A percentile compares a stretch with the other conserved stretches of the same genome.
Conservation (phyloP, 2,888 invertebrate genomes). For the Apocheima hispidaria region DNA sequence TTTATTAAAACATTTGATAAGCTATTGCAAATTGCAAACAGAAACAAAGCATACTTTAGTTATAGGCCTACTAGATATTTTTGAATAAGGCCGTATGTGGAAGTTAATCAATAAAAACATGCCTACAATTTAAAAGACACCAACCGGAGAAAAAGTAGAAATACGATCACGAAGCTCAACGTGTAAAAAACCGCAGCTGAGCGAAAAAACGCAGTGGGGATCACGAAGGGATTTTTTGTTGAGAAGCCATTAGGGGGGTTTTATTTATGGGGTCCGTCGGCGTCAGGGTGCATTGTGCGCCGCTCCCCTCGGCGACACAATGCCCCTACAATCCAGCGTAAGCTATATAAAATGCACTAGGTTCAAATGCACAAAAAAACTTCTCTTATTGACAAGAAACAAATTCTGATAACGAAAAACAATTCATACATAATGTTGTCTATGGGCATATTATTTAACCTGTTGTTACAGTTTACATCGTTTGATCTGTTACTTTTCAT, state of each 20-base stretch:
- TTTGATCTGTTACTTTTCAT: no score
- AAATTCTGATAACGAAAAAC: no score
- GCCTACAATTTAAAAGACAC: background rate
- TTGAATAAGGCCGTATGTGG: background rate
- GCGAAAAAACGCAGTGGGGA: conserved; percentile 12
- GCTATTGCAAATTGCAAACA: no score
- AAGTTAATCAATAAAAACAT: background rate
- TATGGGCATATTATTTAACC: no score
- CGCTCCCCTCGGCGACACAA: conserved; percentile 13
- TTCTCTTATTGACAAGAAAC: background rate
- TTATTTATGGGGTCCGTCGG: conserved; percentile 18
- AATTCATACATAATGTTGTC: no score
- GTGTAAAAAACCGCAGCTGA: conserved; percentile 25
- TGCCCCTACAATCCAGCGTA: background rate
- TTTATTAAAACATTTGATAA: no score
- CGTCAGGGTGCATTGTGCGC: conserved; percentile 20
- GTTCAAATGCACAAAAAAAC: background rate
- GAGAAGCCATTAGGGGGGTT: conserved; percentile 48
- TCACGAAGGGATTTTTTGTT: conserved; percentile 26
- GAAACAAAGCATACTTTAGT: no score
- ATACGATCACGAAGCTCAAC: conserved; percentile 1
- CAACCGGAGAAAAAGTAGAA: conserved; percentile 12
- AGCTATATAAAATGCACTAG: conserved; percentile 1
- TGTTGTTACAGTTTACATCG: no score
- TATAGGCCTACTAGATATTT: no score